These are phyloP conservation scores for Trinectes maculatus DNA, from an alignment of 2,113 vertebrate genomes.

Conservation along the genomic window DNA sequence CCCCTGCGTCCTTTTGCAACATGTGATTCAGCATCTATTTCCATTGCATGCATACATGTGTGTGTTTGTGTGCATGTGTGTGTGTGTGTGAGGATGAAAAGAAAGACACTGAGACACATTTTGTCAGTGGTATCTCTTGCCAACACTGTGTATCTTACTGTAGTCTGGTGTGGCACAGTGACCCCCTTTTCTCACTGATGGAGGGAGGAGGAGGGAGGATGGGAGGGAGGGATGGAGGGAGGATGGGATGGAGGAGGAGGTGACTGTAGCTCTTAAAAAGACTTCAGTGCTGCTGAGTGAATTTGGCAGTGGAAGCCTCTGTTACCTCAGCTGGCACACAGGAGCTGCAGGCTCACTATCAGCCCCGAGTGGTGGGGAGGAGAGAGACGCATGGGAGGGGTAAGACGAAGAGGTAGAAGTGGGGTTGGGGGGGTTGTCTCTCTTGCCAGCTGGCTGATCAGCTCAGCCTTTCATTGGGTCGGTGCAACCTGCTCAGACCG, in stretches of 20 bases:
- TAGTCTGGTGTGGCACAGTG: slow-evolving; percentile 60
- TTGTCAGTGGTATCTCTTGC: slow-evolving; percentile 16
- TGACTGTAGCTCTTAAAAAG: slow-evolving; percentile 46
- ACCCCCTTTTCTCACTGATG: slow-evolving; percentile 62
- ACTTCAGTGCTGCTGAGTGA: slow-evolving; percentile 51
- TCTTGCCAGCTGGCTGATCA: slow-evolving; percentile 56
- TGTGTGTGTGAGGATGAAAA: slow-evolving; percentile 9
- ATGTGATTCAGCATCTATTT: slow-evolving; percentile 22
- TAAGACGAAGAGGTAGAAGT: slow-evolving; percentile 5
- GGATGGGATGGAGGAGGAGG: background rate
- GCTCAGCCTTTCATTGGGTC: slow-evolving; percentile 33
- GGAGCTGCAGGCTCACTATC: slow-evolving; percentile 48
- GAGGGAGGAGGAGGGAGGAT: slow-evolving; percentile 7
- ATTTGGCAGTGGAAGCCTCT: slow-evolving; percentile 50
- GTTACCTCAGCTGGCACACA: slow-evolving; percentile 48
- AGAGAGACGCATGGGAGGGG: slow-evolving; percentile 29
- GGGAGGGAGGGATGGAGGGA: background rate
- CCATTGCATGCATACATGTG: background rate
- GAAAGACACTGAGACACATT: slow-evolving; percentile 27
- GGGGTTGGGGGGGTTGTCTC: background rate
- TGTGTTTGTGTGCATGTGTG: background rate
- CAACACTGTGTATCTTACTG: slow-evolving; percentile 37
- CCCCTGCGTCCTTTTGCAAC: background rate
- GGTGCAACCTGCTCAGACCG: slow-evolving; percentile 50
- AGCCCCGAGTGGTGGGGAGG: slow-evolving; percentile 21